Evolutionary conservation across 2,113 vertebrate species (phyloP).

Genomic region (Hemiprocne comata): DNA sequence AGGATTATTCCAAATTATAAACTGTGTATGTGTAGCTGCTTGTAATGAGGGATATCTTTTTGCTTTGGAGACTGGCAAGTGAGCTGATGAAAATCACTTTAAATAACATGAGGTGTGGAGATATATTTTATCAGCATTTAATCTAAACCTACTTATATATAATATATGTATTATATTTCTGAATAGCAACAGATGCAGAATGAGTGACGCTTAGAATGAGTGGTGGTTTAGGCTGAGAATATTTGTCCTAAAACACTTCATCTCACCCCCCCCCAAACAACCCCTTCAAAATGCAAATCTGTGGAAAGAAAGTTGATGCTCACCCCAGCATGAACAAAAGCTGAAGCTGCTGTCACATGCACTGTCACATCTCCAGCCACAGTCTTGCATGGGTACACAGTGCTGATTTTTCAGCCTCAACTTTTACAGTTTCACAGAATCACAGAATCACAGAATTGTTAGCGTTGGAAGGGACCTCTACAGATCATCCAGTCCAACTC

Average conservation of each 20-base stretch:
- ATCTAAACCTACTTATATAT: not conserved
- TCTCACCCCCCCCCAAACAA: not conserved
- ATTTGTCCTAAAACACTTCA: not conserved
- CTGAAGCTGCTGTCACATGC: not conserved
- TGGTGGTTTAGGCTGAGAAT: not conserved
- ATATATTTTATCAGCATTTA: slow-evolving; percentile 1
- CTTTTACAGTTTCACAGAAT: not conserved
- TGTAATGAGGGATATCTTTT: not conserved
- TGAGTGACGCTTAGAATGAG: not conserved
- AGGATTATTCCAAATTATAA: not conserved
- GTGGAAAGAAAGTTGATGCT: not conserved
- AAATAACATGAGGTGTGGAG: not conserved
- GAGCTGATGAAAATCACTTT: not conserved
- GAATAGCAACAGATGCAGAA: not conserved
- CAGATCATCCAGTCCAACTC: too few species aligned
- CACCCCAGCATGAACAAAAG: not conserved
- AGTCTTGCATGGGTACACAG: not conserved
- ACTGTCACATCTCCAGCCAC: not conserved
- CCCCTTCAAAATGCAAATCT: not conserved
- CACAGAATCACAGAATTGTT: too few species aligned
- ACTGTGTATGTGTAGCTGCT: not conserved
- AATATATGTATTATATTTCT: not conserved
- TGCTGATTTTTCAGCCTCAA: slow-evolving; percentile 22
- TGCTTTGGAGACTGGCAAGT: not conserved
- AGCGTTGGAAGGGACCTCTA: too few species aligned